Conservation (phyloP, 2,888 invertebrate genomes). For the Pecten maximus region DNA sequence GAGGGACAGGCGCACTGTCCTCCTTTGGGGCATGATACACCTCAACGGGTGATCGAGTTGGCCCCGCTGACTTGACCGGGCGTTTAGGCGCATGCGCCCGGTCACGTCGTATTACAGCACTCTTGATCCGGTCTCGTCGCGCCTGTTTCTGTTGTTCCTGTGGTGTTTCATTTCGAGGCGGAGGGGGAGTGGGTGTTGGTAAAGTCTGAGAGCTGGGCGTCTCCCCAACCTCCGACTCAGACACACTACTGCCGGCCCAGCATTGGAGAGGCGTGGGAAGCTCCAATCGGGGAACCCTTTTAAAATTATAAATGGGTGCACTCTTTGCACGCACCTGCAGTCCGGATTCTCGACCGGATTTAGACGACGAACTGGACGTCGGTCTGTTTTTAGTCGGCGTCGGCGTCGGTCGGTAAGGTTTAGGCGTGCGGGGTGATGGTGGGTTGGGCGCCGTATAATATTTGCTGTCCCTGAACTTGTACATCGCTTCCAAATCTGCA, state of each 20-base stretch:
- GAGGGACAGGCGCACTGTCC: slow-evolving; percentile 37
- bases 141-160: slow-evolving; percentile 33
- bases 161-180: slow-evolving; percentile 27
- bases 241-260: slow-evolving; percentile 60
- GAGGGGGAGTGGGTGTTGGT: slow-evolving; percentile 40
- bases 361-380: slow-evolving; percentile 50
- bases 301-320: slow-evolving; percentile 69
- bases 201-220: slow-evolving; percentile 54
- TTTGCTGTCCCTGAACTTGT: slow-evolving; percentile 69
- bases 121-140: slow-evolving; percentile 60
- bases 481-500: slow-evolving; percentile 72
- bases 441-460: slow-evolving; percentile 69
- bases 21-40: slow-evolving; percentile 46
- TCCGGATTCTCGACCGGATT: slow-evolving; percentile 38
- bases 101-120: slow-evolving; percentile 66
- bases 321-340: slow-evolving; percentile 63
- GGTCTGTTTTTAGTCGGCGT: slow-evolving; percentile 57
- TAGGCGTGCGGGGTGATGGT: slow-evolving; percentile 55
- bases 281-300: slow-evolving; percentile 65
- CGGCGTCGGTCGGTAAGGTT: slow-evolving; percentile 49
- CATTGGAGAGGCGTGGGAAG: slow-evolving; percentile 73
- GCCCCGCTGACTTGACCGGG: slow-evolving; percentile 68
- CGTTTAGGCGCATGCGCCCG: slow-evolving; percentile 61
- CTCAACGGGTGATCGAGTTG: slow-evolving; percentile 50
- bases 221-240: slow-evolving; percentile 62